phyloP scores from a whole-genome alignment of 2,888 invertebrate genomes.

The Chrysolina americana region DNA sequence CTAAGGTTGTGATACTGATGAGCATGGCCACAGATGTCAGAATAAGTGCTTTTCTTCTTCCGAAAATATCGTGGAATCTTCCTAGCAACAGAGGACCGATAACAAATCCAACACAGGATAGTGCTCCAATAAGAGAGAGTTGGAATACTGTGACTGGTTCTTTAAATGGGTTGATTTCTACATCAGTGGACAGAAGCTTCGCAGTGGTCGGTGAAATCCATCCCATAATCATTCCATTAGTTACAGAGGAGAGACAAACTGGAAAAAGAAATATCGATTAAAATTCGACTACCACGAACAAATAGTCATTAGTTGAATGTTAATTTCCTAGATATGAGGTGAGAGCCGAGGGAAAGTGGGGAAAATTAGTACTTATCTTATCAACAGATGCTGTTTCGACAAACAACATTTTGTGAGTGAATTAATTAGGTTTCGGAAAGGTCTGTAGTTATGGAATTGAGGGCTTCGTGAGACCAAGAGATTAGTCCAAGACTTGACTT shows the following conservation, averaged over 20 bases:
- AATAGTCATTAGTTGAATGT: too few species aligned
- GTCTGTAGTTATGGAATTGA: too few species aligned
- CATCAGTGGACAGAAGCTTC: neutral
- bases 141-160: neutral
- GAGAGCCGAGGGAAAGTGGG: too few species aligned
- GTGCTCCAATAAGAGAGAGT: neutral
- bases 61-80: neutral
- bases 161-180: neutral
- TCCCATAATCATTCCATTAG: neutral
- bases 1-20: neutral
- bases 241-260: neutral
- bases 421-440: too few species aligned
- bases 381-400: too few species aligned
- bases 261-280: neutral
- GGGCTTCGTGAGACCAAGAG: too few species aligned
- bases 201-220: conserved; percentile 4
- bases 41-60: neutral
- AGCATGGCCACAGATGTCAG: neutral
- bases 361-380: too few species aligned
- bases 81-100: neutral
- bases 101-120: neutral
- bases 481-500: too few species aligned
- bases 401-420: too few species aligned
- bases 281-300: neutral
- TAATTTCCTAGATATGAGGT: too few species aligned